Evolutionary conservation across 2,113 vertebrate genomes (phyloP).

Genomic region (human (Homo sapiens)): DNA sequence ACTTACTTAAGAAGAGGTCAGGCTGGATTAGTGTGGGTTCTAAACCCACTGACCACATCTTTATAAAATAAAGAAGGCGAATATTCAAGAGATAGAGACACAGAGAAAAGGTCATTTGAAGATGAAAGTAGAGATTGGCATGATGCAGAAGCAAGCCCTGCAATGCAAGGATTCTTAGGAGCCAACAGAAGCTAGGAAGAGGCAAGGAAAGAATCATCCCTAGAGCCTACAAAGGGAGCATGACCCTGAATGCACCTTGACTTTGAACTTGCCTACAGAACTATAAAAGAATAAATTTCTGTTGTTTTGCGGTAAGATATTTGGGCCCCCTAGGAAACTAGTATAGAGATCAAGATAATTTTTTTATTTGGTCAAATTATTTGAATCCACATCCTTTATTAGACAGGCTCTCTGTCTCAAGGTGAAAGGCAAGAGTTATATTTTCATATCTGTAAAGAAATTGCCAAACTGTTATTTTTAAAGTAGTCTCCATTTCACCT

Average conservation of each 20-base stretch:
- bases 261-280: not conserved
- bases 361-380: not conserved
- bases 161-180: not conserved
- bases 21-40: not conserved
- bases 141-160: not conserved
- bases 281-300: not conserved
- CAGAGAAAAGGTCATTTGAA: not conserved
- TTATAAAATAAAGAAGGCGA: not conserved
- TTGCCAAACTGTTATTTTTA: not conserved
- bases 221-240: not conserved
- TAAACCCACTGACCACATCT: not conserved
- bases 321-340: not conserved
- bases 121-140: not conserved
- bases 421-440: not conserved
- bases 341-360: not conserved
- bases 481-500: not conserved
- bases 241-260: not conserved
- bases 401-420: not conserved
- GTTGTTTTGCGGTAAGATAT: not conserved
- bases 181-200: not conserved
- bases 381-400: not conserved
- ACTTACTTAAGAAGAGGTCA: not conserved
- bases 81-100: not conserved
- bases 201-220: not conserved
- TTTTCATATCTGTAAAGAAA: constrained; percentile 42